These are phyloP conservation scores for Patagioenas fasciata DNA, from an alignment of 2,113 vertebrate genomes.

Conservation along the genomic window DNA sequence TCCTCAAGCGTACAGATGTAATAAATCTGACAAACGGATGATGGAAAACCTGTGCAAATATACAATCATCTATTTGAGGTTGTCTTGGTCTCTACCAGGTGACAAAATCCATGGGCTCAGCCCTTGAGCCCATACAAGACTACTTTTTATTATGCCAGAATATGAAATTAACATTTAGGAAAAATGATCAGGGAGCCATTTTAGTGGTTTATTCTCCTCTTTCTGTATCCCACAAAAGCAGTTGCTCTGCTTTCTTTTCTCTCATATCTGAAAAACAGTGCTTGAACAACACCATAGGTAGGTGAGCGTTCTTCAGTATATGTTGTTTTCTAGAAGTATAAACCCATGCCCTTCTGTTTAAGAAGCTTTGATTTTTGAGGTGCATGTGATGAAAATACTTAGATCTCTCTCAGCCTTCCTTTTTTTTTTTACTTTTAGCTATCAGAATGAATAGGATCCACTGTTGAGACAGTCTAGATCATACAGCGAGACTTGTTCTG, in stretches of 20 bases:
- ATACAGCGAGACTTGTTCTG: neutral
- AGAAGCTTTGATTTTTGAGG: neutral
- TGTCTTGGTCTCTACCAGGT: neutral
- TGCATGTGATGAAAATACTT: neutral
- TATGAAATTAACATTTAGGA: neutral
- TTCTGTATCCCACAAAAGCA: rapidly evolving
- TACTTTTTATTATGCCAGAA: neutral
- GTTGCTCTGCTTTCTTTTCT: neutral
- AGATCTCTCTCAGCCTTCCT: neutral
- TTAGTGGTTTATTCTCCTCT: neutral
- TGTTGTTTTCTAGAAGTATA: neutral
- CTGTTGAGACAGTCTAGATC: neutral
- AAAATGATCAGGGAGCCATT: neutral
- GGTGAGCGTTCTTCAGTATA: neutral
- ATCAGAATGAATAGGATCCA: conserved; percentile 5
- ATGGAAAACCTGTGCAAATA: neutral
- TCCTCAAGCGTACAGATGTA: neutral
- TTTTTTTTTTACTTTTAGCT: neutral
- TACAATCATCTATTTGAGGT: neutral
- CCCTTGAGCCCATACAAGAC: neutral
- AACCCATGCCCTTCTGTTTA: neutral
- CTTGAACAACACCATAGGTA: neutral
- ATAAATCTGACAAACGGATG: conserved; percentile 23
- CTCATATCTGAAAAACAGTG: neutral
- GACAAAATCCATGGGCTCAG: neutral